Conservation (phyloP, 2,797 vertebrate genomes). For the Sebastes itinus region DNA sequence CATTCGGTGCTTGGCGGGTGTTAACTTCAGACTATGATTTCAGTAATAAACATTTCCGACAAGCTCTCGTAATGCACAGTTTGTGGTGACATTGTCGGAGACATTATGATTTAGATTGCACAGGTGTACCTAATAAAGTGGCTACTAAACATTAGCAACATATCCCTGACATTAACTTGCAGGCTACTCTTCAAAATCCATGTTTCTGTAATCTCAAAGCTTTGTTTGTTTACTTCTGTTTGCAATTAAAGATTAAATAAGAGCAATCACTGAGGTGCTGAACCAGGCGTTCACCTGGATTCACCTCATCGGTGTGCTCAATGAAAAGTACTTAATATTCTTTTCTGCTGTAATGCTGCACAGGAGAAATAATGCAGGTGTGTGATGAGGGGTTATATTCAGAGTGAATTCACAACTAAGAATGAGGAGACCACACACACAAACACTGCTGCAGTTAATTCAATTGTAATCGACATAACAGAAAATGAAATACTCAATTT, state of each 20-base stretch:
- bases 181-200: background rate
- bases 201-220: background rate
- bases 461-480: constrained; percentile 21
- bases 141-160: background rate
- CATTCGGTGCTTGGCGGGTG: no score
- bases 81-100: no score
- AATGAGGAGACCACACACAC: background rate
- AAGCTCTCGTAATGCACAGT: background rate
- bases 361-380: background rate
- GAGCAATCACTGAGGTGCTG: background rate
- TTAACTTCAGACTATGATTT: background rate
- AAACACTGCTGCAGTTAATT: constrained; percentile 5
- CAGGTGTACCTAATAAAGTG: background rate
- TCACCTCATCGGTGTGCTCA: background rate
- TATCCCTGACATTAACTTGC: background rate
- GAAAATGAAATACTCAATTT: constrained; percentile 49
- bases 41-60: background rate
- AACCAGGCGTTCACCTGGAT: background rate
- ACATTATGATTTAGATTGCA: background rate
- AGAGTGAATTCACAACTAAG: constrained; percentile 4
- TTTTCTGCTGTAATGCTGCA: background rate
- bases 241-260: background rate
- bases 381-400: background rate
- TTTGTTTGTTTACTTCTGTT: background rate
- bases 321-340: background rate